Evolutionary conservation across 2,797 vertebrate species (phyloP).

Genomic region (Girardinus metallicus): DNA sequence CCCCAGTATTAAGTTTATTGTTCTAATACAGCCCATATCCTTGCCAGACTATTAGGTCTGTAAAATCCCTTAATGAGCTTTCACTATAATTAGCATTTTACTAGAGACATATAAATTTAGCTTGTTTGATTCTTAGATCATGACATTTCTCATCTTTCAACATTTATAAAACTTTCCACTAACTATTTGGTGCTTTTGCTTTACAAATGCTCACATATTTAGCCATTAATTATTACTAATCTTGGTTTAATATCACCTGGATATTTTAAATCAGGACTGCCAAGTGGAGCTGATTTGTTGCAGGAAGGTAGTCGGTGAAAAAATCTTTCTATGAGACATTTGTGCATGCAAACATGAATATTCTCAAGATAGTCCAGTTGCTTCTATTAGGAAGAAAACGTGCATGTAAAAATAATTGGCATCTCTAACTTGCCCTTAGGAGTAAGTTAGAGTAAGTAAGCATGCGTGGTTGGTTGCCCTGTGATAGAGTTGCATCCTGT

Average conservation of each 20-base stretch:
- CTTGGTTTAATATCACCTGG: slow-evolving; percentile 12
- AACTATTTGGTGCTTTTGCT: neutral
- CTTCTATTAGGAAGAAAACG: neutral
- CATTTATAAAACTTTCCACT: neutral
- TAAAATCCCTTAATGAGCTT: slow-evolving; percentile 4
- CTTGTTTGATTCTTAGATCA: neutral
- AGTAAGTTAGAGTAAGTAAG: too few species aligned
- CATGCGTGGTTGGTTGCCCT: neutral
- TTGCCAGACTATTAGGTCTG: slow-evolving; percentile 3
- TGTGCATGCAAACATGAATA: neutral
- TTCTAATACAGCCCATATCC: neutral
- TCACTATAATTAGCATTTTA: neutral
- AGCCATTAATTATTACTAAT: slow-evolving; percentile 18
- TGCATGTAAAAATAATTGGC: neutral
- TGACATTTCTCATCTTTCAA: neutral
- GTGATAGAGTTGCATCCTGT: neutral
- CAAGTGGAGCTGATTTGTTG: neutral
- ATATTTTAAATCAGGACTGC: slow-evolving; percentile 16
- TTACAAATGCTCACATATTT: slow-evolving; percentile 17
- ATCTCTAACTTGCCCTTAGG: neutral
- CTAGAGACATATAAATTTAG: neutral
- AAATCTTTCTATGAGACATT: neutral
- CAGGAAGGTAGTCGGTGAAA: neutral
- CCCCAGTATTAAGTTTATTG: slow-evolving; percentile 28
- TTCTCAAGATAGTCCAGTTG: neutral